These are phyloP conservation scores for Orchesella flavescens DNA, from an alignment of 2,888 invertebrate genomes.

Conservation along the genomic window DNA sequence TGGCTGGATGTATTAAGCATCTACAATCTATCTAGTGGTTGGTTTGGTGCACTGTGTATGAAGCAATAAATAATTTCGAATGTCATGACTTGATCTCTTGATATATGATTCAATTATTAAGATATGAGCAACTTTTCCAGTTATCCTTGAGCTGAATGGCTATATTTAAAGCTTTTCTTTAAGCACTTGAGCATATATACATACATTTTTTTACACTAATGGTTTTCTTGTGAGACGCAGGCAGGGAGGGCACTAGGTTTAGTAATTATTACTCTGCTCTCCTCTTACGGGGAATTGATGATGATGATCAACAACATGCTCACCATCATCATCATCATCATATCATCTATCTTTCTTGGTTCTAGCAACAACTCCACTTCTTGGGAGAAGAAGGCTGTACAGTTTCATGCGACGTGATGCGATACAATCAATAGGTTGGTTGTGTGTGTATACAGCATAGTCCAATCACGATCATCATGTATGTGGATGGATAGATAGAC, in stretches of 20 bases:
- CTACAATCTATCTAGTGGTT: too few relatives aligned
- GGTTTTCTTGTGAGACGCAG: neutral
- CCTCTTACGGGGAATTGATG: constrained; percentile 16
- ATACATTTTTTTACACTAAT: constrained; percentile 30
- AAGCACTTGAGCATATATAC: constrained; percentile 32
- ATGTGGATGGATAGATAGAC: too few relatives aligned
- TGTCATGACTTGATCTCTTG: constrained; percentile 61
- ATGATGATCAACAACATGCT: neutral
- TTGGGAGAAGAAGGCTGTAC: too few relatives aligned
- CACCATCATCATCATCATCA: constrained; percentile 20
- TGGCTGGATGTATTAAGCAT: too few relatives aligned
- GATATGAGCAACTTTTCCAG: constrained; percentile 60
- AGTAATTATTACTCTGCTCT: constrained; percentile 38
- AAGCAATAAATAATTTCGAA: constrained; percentile 54
- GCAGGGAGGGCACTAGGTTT: neutral
- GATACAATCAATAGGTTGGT: too few relatives aligned
- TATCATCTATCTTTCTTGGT: neutral
- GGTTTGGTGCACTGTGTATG: constrained; percentile 12
- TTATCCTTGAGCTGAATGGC: constrained; percentile 60
- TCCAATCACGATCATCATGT: too few relatives aligned
- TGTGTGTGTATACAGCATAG: too few relatives aligned
- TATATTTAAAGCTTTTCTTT: constrained; percentile 48
- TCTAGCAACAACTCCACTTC: neutral
- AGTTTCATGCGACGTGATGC: too few relatives aligned
- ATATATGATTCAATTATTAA: constrained; percentile 63